Base-by-base conservation (phyloP, 2,888 invertebrate genomes). In the Mylabris sibirica region DNA sequence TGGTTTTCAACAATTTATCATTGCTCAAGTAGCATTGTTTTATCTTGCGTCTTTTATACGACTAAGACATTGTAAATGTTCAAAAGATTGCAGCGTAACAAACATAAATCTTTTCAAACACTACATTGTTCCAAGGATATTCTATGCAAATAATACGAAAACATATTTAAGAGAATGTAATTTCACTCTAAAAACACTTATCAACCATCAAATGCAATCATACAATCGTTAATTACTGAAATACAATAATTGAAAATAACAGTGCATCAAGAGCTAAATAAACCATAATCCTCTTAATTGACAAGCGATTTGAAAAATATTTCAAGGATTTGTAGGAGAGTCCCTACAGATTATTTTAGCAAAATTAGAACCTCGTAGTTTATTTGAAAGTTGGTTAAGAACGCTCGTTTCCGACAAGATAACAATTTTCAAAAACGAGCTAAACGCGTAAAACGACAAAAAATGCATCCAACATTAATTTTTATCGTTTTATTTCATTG, bases 11-110 rank as follows among this genome's bases (percentile, higher is more conserved):
- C 78, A 72, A 78, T 78, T 78, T 76, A 79, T 79, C 78, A 77
- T 77, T 77, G 76, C 77, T 76, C 76, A 76, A 77, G 75, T 74
- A 70, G 72, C 74, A 77, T 77, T 78, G 77, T 78, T 77, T 79
- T 74, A 77, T 75, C 75, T 74, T 64, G 63, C 62, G 68, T 53
- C 66, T 72, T 71, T 65, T 72, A 70, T 70, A 70, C 67, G 65
- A 64, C 70, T 69, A 69, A 73, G 72, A 73, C 70, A 65, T 67
- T 67, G 68, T 69, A 66, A 65, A 68, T 67, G 70, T 70, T 74
- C 72, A 69, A 73, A 74, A 70, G 72, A 71, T 69, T 69, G 71
- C 67, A 60, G 63, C 68, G 49, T 65, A 68, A 66, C 64, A 57
- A 35, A 35, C 35, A 67, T 70, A 70, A 70, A 70, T 70, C 70